Percentiles rank a stretch among this genome's conserved stretches.
Conservation (phyloP, 2,113 vertebrate species). For the Larimichthys crocea region DNA sequence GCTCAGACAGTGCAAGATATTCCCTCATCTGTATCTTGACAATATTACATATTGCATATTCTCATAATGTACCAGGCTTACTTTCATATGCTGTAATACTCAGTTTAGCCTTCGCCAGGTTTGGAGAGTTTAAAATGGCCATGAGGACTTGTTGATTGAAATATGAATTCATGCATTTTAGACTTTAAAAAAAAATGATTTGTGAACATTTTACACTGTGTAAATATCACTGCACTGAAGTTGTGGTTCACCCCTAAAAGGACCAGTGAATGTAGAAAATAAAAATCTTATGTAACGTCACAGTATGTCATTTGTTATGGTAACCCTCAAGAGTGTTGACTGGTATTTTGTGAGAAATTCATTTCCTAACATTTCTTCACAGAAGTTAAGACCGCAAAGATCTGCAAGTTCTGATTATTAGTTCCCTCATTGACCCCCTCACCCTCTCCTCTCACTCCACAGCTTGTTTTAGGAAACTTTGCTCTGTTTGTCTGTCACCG, state of each 20-base stretch:
- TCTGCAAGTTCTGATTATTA: not conserved
- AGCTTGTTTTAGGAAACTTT: slow-evolving; percentile 63
- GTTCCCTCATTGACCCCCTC: not conserved
- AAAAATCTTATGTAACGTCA: slow-evolving; percentile 15
- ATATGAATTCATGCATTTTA: not conserved
- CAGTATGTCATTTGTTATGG: not conserved
- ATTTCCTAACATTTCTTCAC: not conserved
- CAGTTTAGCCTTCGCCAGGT: not conserved
- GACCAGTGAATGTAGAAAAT: slow-evolving; percentile 54
- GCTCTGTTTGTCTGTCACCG: slow-evolving; percentile 41
- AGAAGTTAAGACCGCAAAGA: not conserved
- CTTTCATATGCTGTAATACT: not conserved
- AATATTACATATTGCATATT: not conserved
- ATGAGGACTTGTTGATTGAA: not conserved
- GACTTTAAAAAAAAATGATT: not conserved
- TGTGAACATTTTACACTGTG: slow-evolving; percentile 16
- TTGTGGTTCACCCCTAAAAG: slow-evolving; percentile 37
- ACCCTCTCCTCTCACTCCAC: slow-evolving; percentile 6
- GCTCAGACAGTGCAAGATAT: slow-evolving; percentile 1
- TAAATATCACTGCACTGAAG: not conserved
- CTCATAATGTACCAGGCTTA: not conserved
- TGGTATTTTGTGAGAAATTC: not conserved
- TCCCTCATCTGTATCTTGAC: not conserved
- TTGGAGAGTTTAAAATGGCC: slow-evolving; percentile 1
- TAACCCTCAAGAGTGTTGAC: not conserved